A percentile compares a stretch with the other conserved stretches of the same genome.
Evolutionary conservation across 2,888 invertebrate genomes (phyloP).

Genomic region (Dryobotodes eremita): DNA sequence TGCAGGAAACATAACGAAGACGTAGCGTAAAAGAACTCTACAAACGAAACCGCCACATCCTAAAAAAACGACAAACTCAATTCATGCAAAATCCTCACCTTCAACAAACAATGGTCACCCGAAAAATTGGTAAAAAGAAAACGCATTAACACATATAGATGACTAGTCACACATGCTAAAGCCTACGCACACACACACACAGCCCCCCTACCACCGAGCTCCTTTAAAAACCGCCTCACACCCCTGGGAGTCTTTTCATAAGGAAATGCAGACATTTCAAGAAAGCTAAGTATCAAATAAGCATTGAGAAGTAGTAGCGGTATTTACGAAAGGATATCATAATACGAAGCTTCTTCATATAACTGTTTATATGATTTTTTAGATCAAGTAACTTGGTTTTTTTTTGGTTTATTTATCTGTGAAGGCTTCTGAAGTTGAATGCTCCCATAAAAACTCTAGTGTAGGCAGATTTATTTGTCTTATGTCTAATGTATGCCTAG

Average conservation of each 20-base stretch:
- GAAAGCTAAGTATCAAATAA: conserved; percentile 89
- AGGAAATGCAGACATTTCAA: conserved; percentile 91
- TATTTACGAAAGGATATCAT: conserved; percentile 83
- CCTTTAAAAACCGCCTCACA: conserved; percentile 84
- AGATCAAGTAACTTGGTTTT: conserved; percentile 35
- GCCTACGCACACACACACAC: conserved; percentile 77
- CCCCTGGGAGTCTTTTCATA: conserved; percentile 88
- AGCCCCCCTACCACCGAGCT: conserved; percentile 72
- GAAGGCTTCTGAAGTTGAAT: conserved; percentile 4
- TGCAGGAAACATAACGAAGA: neutral
- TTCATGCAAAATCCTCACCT: conserved; percentile 40
- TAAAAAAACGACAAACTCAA: neutral
- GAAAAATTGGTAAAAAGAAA: conserved; percentile 91
- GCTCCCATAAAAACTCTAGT: conserved; percentile 1
- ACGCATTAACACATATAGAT: conserved; percentile 91
- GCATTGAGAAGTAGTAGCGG: conserved; percentile 81
- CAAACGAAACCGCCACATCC: neutral
- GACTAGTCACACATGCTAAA: conserved; percentile 85
- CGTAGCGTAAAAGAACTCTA: neutral
- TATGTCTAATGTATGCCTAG: conserved; percentile 11
- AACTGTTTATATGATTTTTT: conserved; percentile 64
- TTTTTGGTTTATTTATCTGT: conserved; percentile 31
- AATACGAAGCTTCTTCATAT: conserved; percentile 70
- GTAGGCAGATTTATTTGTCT: conserved; percentile 28
- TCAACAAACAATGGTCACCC: conserved; percentile 75